phyloP scores from a whole-genome alignment of 2,113 vertebrate species.

The Cathartes aura region DNA sequence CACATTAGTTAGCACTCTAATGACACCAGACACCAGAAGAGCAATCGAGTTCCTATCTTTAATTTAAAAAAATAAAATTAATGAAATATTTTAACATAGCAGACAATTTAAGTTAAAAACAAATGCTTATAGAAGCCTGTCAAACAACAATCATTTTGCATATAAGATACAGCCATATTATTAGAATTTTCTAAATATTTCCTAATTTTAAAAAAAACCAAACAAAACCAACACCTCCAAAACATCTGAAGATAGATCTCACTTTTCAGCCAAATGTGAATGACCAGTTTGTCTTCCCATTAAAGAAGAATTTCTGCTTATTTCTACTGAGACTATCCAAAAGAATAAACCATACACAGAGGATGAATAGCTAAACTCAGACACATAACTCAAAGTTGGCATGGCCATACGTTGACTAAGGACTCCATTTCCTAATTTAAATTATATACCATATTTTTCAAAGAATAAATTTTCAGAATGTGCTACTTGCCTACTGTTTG shows the following conservation, averaged over 20 bases:
- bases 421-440: not conserved
- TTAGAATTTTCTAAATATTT: not conserved
- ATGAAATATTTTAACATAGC: not conserved
- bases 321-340: not conserved
- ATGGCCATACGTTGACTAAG: not conserved
- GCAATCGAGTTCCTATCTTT: not conserved
- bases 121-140: not conserved
- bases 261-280: not conserved
- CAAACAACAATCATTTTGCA: not conserved
- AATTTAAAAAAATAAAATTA: not conserved
- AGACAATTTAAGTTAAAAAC: not conserved
- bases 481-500: not conserved
- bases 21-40: not conserved
- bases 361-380: not conserved
- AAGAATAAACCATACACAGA: not conserved
- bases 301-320: not conserved
- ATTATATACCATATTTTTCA: not conserved
- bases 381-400: not conserved
- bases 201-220: not conserved
- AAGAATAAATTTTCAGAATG: not conserved
- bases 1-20: not conserved
- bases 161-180: not conserved
- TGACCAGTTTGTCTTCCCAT: not conserved
- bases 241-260: not conserved
- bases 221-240: not conserved